A percentile compares a stretch with the other conserved stretches of the same genome.
phyloP scores from a whole-genome alignment of 2,888 invertebrate species.

The Xanthia togata region DNA sequence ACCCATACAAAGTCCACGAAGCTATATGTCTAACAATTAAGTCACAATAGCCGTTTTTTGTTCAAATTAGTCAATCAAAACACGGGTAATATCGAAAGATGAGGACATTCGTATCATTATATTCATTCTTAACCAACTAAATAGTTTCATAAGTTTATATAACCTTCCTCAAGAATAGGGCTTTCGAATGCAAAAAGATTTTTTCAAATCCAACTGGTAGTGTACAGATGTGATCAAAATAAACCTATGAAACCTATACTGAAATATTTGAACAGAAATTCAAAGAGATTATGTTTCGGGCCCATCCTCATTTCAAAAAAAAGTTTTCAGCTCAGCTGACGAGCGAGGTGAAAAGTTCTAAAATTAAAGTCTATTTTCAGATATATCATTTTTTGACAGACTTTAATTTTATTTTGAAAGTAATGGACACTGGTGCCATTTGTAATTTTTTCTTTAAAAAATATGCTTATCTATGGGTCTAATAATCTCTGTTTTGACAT shows the following conservation, averaged over 20 bases:
- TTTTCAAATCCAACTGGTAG: no score
- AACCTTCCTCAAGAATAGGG: no score
- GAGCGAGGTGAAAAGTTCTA: conserved; percentile 17
- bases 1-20: no score
- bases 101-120: no score
- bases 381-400: conserved; percentile 60
- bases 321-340: neutral
- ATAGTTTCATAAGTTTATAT: no score
- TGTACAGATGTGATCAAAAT: neutral
- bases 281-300: neutral
- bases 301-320: neutral
- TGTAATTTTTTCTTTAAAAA: conserved; percentile 44
- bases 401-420: conserved; percentile 58
- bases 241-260: neutral
- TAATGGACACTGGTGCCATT: conserved; percentile 43
- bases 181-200: no score
- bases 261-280: neutral
- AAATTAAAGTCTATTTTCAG: conserved; percentile 47
- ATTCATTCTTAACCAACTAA: no score
- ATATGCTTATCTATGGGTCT: conserved; percentile 61
- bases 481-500: conserved; percentile 70
- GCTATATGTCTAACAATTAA: no score
- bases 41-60: no score
- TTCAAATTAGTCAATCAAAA: no score
- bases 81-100: no score